A percentile compares a stretch with the other conserved stretches of the same genome.
Evolutionary conservation across 2,888 invertebrate genomes (phyloP).

Genomic region (Pteria penguin): DNA sequence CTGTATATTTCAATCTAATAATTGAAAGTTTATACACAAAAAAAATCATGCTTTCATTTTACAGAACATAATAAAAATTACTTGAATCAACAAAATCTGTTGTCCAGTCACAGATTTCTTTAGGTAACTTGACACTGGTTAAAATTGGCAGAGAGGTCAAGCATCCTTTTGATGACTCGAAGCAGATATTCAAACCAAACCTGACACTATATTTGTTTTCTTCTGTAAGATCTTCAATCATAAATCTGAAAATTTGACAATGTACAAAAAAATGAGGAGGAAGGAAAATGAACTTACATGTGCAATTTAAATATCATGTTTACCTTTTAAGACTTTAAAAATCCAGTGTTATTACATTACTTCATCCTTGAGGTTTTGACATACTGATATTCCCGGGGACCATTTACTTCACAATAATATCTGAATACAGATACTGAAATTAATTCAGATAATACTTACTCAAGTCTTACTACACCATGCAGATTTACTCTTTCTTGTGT

Average conservation of each 20-base stretch:
- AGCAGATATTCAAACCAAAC: slow-evolving; percentile 35
- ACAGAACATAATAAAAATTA: slow-evolving; percentile 6
- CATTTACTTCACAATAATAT: too few species aligned
- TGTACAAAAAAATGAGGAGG: background rate
- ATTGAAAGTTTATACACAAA: too few species aligned
- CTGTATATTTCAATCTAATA: too few species aligned
- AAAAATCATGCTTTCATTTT: too few species aligned
- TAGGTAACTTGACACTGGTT: slow-evolving; percentile 26
- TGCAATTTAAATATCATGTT: too few species aligned
- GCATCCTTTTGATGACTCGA: slow-evolving; percentile 33
- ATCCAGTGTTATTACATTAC: too few species aligned
- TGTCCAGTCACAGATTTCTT: slow-evolving; percentile 39
- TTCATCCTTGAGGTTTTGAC: too few species aligned
- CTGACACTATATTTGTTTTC: slow-evolving; percentile 33
- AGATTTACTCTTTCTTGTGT: slow-evolving; percentile 43
- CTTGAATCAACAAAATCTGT: slow-evolving; percentile 41
- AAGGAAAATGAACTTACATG: background rate
- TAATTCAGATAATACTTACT: too few species aligned
- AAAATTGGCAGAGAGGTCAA: slow-evolving; percentile 22
- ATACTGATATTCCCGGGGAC: too few species aligned
- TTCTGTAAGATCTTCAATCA: slow-evolving; percentile 31
- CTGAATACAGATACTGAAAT: background rate
- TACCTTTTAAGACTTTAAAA: background rate
- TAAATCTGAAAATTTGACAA: slow-evolving; percentile 18
- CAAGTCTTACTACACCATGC: slow-evolving; percentile 44